phyloP scores from a whole-genome alignment of 1,140 invertebrate species.

The Solenopsis invicta region DNA sequence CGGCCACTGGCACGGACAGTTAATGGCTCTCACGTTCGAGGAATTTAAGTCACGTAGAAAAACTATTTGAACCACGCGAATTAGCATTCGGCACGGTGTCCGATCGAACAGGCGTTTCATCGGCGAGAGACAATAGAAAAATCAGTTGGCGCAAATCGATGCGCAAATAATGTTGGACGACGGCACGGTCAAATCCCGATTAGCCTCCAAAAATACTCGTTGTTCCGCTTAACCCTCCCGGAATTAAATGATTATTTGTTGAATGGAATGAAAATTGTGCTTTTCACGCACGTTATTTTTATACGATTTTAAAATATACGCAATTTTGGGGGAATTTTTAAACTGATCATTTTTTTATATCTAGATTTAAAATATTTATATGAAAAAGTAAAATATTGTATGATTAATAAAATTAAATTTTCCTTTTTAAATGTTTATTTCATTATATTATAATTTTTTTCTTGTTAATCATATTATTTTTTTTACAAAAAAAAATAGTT shows the following conservation, averaged over 20 bases:
- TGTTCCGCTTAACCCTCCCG: conserved; percentile 5
- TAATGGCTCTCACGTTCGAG: conserved; percentile 77
- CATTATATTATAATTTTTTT: background rate
- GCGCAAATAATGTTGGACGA: conserved; percentile 78
- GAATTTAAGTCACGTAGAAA: conserved; percentile 84
- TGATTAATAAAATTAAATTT: background rate
- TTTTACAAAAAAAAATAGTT: background rate
- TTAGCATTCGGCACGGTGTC: conserved; percentile 79
- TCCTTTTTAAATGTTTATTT: background rate
- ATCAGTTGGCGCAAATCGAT: conserved; percentile 77
- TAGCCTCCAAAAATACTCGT: conserved; percentile 50
- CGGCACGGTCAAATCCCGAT: conserved; percentile 43
- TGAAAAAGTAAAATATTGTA: background rate
- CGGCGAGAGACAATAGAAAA: conserved; percentile 78
- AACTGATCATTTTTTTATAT: background rate
- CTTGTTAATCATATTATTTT: background rate
- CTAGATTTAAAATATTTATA: too few species aligned
- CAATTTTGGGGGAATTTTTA: background rate
- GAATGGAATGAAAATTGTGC: background rate
- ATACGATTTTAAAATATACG: background rate
- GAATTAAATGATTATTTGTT: conserved; percentile 32
- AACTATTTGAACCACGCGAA: conserved; percentile 80
- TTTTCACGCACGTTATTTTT: background rate
- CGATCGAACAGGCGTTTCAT: conserved; percentile 70
- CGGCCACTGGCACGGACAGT: conserved; percentile 55